A percentile compares a stretch with the other conserved stretches of the same genome.
phyloP scores from a whole-genome alignment of 2,888 invertebrate species.

The Microchrysa polita region DNA sequence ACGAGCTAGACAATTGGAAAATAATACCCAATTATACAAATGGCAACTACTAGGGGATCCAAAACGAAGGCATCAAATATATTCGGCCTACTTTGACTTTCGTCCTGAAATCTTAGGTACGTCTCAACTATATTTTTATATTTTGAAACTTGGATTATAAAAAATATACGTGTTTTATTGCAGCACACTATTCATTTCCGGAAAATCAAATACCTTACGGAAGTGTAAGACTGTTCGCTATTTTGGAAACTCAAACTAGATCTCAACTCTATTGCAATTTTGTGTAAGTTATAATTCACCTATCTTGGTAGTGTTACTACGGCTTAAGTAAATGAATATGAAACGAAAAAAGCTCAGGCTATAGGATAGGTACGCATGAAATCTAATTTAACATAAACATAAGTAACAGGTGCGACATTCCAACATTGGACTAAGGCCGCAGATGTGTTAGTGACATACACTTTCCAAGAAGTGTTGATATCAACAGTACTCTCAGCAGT shows the following conservation, averaged over 20 bases:
- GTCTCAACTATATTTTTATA: slow-evolving; percentile 14
- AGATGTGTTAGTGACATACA: too few relatives aligned
- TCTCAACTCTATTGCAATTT: slow-evolving; percentile 57
- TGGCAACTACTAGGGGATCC: slow-evolving; percentile 60
- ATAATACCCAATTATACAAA: slow-evolving; percentile 54
- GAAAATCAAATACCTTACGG: slow-evolving; percentile 53
- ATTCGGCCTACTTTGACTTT: slow-evolving; percentile 63
- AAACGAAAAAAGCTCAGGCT: too few relatives aligned
- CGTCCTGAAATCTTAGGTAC: slow-evolving; percentile 59
- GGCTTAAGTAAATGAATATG: too few relatives aligned
- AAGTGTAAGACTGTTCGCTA: slow-evolving; percentile 58
- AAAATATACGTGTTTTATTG: slow-evolving; percentile 9
- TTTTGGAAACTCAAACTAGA: slow-evolving; percentile 55
- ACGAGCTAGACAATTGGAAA: slow-evolving; percentile 57
- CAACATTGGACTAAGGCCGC: too few relatives aligned
- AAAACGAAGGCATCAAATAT: slow-evolving; percentile 58
- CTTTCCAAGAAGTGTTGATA: too few relatives aligned
- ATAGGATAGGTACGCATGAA: too few relatives aligned
- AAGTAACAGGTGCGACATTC: too few relatives aligned
- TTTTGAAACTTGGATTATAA: not conserved
- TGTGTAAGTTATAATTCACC: slow-evolving; percentile 52
- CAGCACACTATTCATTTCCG: slow-evolving; percentile 41
- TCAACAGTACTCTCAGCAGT: too few relatives aligned
- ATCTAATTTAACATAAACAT: too few relatives aligned
- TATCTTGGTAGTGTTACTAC: too few relatives aligned